These are phyloP conservation scores for Euplexia lucipara DNA, from an alignment of 2,888 invertebrate genomes.

Conservation along the genomic window DNA sequence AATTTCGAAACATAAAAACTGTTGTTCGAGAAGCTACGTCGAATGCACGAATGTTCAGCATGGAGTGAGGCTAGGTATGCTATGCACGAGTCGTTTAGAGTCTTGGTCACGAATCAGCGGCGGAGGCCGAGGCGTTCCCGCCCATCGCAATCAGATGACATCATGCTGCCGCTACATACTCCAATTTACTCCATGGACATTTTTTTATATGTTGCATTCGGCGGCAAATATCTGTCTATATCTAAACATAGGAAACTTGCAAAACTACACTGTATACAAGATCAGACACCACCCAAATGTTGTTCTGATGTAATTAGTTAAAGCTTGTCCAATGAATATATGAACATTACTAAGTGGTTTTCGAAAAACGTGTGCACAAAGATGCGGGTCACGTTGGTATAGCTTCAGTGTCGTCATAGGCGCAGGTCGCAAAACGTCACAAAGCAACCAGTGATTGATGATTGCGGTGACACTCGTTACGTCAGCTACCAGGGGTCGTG, in stretches of 20 bases:
- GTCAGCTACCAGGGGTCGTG: conserved; percentile 82
- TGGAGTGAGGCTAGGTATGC: conserved; percentile 76
- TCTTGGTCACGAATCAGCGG: conserved; percentile 78
- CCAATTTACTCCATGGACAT: conserved; percentile 68
- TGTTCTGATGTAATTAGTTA: not conserved
- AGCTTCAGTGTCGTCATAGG: conserved; percentile 64
- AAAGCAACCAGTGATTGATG: conserved; percentile 86
- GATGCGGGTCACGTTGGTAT: conserved; percentile 54
- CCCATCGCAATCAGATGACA: conserved; percentile 85
- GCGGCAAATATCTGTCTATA: conserved; percentile 7
- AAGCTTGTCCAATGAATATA: conserved; percentile 7
- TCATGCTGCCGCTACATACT: conserved; percentile 75
- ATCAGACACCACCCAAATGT: not conserved
- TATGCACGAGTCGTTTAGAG: conserved; percentile 79
- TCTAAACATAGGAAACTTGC: not conserved
- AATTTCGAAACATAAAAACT: conserved; percentile 63
- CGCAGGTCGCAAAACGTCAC: conserved; percentile 84
- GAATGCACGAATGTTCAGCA: conserved; percentile 74
- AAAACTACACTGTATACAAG: conserved; percentile 11
- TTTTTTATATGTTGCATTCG: conserved; percentile 61
- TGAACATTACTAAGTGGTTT: not conserved
- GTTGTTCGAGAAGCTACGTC: conserved; percentile 62
- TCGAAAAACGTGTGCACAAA: conserved; percentile 37
- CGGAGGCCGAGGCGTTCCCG: conserved; percentile 79
- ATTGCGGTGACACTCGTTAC: conserved; percentile 85